phyloP scores from a whole-genome alignment of 1,140 invertebrate genomes.

The Helicoverpa armigera region DNA sequence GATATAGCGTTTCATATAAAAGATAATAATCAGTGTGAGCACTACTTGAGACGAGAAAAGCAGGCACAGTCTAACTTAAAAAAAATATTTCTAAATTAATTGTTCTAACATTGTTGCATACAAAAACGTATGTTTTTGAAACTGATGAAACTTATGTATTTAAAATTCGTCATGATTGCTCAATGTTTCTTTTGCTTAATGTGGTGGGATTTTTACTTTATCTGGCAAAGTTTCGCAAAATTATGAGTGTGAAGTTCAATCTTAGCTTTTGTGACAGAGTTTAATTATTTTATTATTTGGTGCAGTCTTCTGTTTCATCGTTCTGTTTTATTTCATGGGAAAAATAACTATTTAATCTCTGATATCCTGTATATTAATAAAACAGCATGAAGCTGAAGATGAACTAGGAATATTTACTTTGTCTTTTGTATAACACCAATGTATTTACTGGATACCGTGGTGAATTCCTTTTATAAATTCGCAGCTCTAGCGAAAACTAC shows the following conservation, averaged over 20 bases:
- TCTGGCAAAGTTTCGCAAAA: slow-evolving; percentile 16
- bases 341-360: neutral
- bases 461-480: neutral
- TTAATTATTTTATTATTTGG: neutral
- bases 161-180: slow-evolving; percentile 24
- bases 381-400: too few species aligned
- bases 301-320: neutral
- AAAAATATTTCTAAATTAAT: slow-evolving; percentile 17
- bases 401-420: too few species aligned
- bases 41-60: slow-evolving; percentile 16
- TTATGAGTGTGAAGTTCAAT: neutral
- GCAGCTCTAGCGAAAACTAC: neutral
- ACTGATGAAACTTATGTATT: slow-evolving; percentile 26
- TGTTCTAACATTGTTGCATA: slow-evolving; percentile 20
- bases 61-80: slow-evolving; percentile 27
- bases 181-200: slow-evolving; percentile 8
- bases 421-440: too few species aligned
- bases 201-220: slow-evolving; percentile 8
- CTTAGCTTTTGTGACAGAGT: slow-evolving; percentile 1
- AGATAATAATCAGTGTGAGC: neutral
- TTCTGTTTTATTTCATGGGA: neutral
- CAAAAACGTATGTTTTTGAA: slow-evolving; percentile 21
- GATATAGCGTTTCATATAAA: neutral
- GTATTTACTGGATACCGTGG: too few species aligned
- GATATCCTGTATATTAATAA: too few species aligned